A percentile compares a stretch with the other conserved stretches of the same genome.
phyloP scores from a whole-genome alignment of 2,888 invertebrate species.

The Penaeus monodon region DNA sequence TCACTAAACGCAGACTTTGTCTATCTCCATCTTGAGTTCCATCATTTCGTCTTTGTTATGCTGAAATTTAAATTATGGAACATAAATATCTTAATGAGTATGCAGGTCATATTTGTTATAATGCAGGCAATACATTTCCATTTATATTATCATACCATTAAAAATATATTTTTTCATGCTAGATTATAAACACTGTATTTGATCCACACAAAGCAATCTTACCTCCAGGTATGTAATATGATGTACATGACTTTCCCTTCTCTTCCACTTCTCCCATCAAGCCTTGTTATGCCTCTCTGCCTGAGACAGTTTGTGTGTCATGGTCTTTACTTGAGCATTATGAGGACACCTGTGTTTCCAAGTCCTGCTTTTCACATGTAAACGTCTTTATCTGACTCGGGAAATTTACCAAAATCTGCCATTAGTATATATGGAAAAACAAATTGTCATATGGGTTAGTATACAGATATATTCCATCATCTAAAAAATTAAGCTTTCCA shows the following conservation, averaged over 20 bases:
- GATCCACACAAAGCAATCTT: neutral
- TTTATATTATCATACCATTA: too few relatives aligned
- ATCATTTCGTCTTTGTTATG: conserved; percentile 50
- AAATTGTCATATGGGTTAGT: neutral
- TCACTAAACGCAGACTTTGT: conserved; percentile 49
- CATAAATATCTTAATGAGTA: too few relatives aligned
- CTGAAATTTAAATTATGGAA: conserved; percentile 22
- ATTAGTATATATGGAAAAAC: too few relatives aligned
- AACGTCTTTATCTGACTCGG: conserved; percentile 44
- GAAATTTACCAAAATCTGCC: neutral
- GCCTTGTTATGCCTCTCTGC: conserved; percentile 9
- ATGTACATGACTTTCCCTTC: conserved; percentile 58
- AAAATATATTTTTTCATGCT: too few relatives aligned
- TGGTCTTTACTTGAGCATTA: conserved; percentile 16
- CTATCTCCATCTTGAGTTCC: conserved; percentile 53
- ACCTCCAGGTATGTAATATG: conserved; percentile 60
- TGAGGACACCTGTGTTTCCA: conserved; percentile 41
- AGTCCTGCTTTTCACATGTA: conserved; percentile 49
- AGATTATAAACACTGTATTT: too few relatives aligned
- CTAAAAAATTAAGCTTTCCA: neutral
- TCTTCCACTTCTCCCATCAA: conserved; percentile 51
- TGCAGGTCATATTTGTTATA: too few relatives aligned
- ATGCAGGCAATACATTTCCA: too few relatives aligned
- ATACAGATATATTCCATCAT: neutral
- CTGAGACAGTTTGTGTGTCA: conserved; percentile 17